Evolutionary conservation across 2,888 invertebrate genomes (phyloP), one percentile per base, ranked within the genome.

Genomic region (Poecilobothrus nobilitatus): DNA sequence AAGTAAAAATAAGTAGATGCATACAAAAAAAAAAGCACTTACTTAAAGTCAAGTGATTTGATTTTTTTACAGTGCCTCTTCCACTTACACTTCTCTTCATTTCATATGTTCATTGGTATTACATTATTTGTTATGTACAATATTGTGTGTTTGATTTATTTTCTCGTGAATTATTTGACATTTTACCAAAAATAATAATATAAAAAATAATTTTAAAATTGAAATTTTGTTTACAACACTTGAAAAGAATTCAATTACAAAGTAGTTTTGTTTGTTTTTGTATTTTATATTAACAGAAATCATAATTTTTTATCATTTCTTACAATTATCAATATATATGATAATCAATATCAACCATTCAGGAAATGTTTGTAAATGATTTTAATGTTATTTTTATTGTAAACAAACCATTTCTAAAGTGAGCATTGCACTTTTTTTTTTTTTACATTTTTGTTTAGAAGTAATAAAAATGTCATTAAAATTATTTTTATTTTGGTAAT

Each of bases 171-270:
- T 53, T 53, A 53, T 53, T 53, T 53, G 53, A 53, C 15, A 53
- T 18, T 53, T 53, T 53, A 3, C 53, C 9, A 53, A 53, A 53
- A 53, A 53, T 15, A 44, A 44, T 10, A 53, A 18, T 53, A 18
- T 12, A 53, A 53, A 18, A 53, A 53, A 53, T 6, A 15, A 53
- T 53, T 53, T 53, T 53, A 27, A 27, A 27, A 27, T 27, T 27
- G 53, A 53, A 53, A 53, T 53, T 41, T 53, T 53, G 18, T 53
- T 53, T 53, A 53, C 53, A 53, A 53, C n/a, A 53, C 53, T 53
- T 53, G 18, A 53, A 53, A 53, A 18, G 18, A 53, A 18, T 53
- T 53, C 15, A 53, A 53, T 53, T 37, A 5, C 37, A 37, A 37
- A 27, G 5, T 27, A n/a, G n/a, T 27, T 27, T 4, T 27, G 5